Percentiles rank a stretch among this genome's conserved stretches.
phyloP scores from a whole-genome alignment of 2,888 invertebrate genomes.

The Escarpia spicata region DNA sequence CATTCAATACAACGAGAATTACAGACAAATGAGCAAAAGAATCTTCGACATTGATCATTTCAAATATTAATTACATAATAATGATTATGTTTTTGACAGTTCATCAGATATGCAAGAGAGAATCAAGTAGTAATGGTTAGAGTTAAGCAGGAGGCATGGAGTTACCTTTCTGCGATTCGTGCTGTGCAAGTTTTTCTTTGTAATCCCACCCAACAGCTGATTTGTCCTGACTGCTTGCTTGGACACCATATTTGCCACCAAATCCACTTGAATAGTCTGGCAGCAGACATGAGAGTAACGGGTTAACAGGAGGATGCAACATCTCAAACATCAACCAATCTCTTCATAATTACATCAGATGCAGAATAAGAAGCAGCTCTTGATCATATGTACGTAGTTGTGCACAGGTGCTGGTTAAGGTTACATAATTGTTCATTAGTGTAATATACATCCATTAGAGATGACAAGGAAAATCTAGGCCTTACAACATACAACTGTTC shows the following conservation, averaged over 20 bases:
- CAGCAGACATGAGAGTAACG: conserved; percentile 21
- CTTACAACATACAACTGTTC: too few species aligned
- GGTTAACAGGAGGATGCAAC: neutral
- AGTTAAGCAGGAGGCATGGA: neutral
- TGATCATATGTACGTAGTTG: neutral
- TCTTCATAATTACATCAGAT: neutral
- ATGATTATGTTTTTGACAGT: too few species aligned
- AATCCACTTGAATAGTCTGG: conserved; percentile 60
- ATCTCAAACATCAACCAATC: neutral
- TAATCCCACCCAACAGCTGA: conserved; percentile 63
- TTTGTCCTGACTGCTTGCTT: conserved; percentile 75
- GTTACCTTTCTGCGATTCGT: conserved; percentile 74
- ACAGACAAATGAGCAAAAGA: neutral
- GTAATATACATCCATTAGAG: too few species aligned
- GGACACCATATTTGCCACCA: conserved; percentile 66
- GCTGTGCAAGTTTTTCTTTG: conserved; percentile 55
- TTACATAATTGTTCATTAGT: too few species aligned
- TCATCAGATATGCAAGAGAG: neutral
- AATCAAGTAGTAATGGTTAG: neutral
- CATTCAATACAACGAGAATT: neutral
- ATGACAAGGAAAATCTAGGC: too few species aligned
- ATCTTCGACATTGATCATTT: neutral
- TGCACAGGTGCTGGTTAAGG: too few species aligned
- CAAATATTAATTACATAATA: neutral
- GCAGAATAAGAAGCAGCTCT: neutral